Conservation (phyloP, 2,113 vertebrate genomes). For the Dipodomys stephensi region DNA sequence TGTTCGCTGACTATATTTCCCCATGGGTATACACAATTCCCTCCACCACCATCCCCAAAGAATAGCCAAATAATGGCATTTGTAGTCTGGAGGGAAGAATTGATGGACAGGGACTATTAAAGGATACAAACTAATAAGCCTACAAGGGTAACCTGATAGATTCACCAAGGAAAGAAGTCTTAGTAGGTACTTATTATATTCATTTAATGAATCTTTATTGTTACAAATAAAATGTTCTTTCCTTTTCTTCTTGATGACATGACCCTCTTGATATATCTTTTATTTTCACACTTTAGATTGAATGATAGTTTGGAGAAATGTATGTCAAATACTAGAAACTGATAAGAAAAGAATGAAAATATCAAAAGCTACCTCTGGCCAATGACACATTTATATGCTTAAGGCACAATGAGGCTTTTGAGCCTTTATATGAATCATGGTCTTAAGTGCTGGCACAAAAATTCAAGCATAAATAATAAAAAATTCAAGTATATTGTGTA, state of each 20-base stretch:
- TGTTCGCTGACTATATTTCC: not conserved
- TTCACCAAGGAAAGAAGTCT: not conserved
- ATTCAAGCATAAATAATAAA: no score
- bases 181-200: not conserved
- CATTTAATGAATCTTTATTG: not conserved
- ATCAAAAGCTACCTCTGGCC: not conserved
- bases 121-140: not conserved
- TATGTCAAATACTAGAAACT: not conserved
- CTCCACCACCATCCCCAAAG: not conserved
- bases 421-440: not conserved
- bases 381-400: not conserved
- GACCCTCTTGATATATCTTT: not conserved
- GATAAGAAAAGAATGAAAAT: not conserved
- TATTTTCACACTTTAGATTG: not conserved
- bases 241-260: not conserved
- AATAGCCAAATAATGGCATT: not conserved
- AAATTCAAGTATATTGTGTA: not conserved
- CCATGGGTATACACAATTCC: not conserved
- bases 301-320: constrained; percentile 23
- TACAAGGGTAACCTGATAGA: not conserved
- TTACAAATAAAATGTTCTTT: not conserved
- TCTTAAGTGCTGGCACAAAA: not conserved
- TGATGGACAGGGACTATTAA: not conserved
- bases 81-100: not conserved
- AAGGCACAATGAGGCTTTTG: not conserved